Percentiles rank a stretch among this genome's conserved stretches.
Evolutionary conservation across 1,140 invertebrate genomes (phyloP).

Genomic region (Augochlora pura): DNA sequence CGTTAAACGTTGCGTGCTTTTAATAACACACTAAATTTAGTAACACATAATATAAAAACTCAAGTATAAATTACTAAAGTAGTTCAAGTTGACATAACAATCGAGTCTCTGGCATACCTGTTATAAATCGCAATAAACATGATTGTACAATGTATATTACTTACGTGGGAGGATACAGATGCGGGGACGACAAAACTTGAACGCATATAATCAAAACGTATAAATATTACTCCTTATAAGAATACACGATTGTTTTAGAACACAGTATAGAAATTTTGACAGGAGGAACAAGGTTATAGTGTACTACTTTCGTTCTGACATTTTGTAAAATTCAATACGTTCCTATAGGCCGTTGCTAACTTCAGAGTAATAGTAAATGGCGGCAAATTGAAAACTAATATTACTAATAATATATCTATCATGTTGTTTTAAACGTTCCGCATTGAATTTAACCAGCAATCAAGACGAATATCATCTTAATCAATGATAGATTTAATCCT

Average conservation of each 20-base stretch:
- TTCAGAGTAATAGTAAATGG: constrained; percentile 8
- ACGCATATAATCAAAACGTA: neutral
- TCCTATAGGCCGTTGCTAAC: neutral
- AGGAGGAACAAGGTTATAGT: constrained; percentile 19
- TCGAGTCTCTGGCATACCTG: neutral
- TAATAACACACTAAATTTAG: too few relatives aligned
- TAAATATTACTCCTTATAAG: neutral
- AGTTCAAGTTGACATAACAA: neutral
- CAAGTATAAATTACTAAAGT: too few relatives aligned
- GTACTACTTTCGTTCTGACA: constrained; percentile 1
- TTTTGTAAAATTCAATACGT: neutral
- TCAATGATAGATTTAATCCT: neutral
- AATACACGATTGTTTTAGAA: neutral
- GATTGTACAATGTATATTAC: neutral
- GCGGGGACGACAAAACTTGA: neutral
- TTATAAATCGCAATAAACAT: neutral
- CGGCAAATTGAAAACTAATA: constrained; percentile 6
- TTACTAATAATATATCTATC: neutral
- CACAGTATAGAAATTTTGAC: constrained; percentile 8
- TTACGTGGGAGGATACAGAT: constrained; percentile 6
- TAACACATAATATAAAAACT: neutral
- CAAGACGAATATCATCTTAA: neutral
- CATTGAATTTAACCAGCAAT: neutral
- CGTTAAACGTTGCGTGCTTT: too few relatives aligned
- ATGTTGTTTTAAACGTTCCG: neutral